Evolutionary conservation across 2,888 invertebrate genomes (phyloP).

Genomic region (Acrobasis suavella): DNA sequence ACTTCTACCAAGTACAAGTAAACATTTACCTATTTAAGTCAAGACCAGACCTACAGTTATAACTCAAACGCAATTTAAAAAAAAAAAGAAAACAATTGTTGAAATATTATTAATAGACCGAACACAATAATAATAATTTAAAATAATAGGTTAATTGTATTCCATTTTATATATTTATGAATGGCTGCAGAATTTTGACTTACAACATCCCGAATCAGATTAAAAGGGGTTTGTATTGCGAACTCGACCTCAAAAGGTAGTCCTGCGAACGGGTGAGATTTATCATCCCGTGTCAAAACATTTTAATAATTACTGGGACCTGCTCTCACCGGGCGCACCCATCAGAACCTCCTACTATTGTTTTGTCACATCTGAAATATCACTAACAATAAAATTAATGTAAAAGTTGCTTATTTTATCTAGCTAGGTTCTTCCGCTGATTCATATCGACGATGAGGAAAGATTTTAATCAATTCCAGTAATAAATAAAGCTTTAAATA

Average conservation of each 20-base stretch:
- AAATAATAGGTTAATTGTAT: background rate
- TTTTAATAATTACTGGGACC: slow-evolving; percentile 30
- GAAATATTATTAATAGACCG: no score
- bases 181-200: slow-evolving; percentile 4
- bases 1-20: no score
- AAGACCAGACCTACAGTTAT: no score
- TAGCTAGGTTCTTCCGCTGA: no score
- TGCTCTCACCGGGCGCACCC: slow-evolving; percentile 21
- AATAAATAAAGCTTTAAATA: no score
- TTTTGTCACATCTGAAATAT: slow-evolving; percentile 18
- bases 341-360: slow-evolving; percentile 23
- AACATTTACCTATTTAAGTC: no score
- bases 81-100: no score
- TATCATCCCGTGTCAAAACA: slow-evolving; percentile 28
- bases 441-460: no score
- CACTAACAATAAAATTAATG: slow-evolving; percentile 8
- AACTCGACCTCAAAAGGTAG: slow-evolving; percentile 38
- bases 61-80: no score
- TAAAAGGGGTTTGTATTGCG: slow-evolving; percentile 34
- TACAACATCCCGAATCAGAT: slow-evolving; percentile 15
- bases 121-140: no score
- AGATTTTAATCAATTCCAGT: no score
- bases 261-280: slow-evolving; percentile 23
- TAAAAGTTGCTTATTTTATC: background rate
- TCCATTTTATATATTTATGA: slow-evolving; percentile 1